Base-by-base conservation (phyloP, 2,888 invertebrate species). In the Drosophila neonasuta region DNA sequence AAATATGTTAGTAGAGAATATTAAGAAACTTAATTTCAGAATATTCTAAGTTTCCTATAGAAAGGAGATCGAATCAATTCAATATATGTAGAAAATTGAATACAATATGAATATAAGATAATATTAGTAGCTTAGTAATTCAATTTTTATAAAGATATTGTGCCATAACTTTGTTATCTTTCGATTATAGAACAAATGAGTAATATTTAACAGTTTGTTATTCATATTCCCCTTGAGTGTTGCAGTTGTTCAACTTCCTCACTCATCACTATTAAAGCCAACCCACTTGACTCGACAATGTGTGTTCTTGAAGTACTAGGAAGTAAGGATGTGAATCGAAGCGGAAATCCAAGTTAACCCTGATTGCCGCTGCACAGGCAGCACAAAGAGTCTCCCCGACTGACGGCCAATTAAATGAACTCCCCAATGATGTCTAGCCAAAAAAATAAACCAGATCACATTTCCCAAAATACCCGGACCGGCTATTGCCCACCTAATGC, bases 391-490 rank as follows among this genome's bases (percentile, higher is more conserved):
- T 75, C 54, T 36, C 1, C 29, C 85, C 64, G 42, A 54, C 75
- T 62, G 87, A 67, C 67, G 51, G 48, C 51, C 82, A 81, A 84
- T 81, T 86, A 82, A 84, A 71, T 61, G 70, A 85, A 76, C 79
- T 85, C 85, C 81, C 81, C 85, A 78, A 73, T 75, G 73, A 74
- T 59, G 66, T 49, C 46, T 48, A 29, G 7, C 32, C 46, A 39
- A 39, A 61, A 64, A 24, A 24, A 24, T 24, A 67, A 63, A 57
- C 24, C 62, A 52, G 74, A 65, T 74, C 75, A 62, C 74, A 70
- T 78, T 76, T 56, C 63, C 74, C 64, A 62, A 62, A 61, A 58
- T 65, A 50, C 59, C 41, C 60, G 13, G 57, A 41, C 48, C 39
- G 30, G 32, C 15, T 44, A 54, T 50, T 36, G 39, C 45, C 17